Base-by-base conservation (phyloP, 2,888 invertebrate genomes). In the Rotaria socialis region DNA sequence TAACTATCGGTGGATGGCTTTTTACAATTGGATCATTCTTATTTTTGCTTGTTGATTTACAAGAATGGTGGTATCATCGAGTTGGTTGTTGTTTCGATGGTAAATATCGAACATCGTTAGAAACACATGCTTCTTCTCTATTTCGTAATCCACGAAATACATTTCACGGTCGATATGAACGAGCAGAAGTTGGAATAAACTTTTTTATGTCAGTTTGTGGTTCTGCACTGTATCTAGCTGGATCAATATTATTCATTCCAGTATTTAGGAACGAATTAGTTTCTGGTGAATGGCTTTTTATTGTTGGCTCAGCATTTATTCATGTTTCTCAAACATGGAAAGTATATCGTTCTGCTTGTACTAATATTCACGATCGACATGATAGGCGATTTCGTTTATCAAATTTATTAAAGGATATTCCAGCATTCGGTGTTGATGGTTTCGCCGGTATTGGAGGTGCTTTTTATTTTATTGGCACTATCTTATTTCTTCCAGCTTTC, bases 21-120 rank as follows among this genome's bases (percentile, higher is more conserved):
- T 80, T 80, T 24, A 80, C 80, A 4, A 47, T 47, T 3, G 80
- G 80, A 11, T 80, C 80, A 11, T 47, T 47, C 14, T 80, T 80
- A 8, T 80, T 80, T 24, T 14, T 80, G 11, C 80, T 80, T 47
- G 80, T 47, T 47, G 80, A 80, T 47, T 10, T 80, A 7, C 80
- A 80, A 47, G 47, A 80, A 80, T 80, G 80, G 80, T 80, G 43
- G 41, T 75, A 75, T 47, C 22, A 43, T 47, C 75, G 75, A 75
- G 8, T 75, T 41, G 43, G 43, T 47, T 75, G 75, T 47, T 43
- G 22, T 75, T 47, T 43, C 5, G 75, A 75, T 75, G 1, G 14
- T 24, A 27, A 27, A 27, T 27, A 27, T 60, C 60, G 27, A 27
- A 2, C 6, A n/a, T 1, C 7, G 11, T 27, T 60, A 14, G 60